Percentiles rank a stretch among this genome's conserved stretches.
Conservation (phyloP, 2,113 vertebrate genomes). For the Australoheros scitulus region DNA sequence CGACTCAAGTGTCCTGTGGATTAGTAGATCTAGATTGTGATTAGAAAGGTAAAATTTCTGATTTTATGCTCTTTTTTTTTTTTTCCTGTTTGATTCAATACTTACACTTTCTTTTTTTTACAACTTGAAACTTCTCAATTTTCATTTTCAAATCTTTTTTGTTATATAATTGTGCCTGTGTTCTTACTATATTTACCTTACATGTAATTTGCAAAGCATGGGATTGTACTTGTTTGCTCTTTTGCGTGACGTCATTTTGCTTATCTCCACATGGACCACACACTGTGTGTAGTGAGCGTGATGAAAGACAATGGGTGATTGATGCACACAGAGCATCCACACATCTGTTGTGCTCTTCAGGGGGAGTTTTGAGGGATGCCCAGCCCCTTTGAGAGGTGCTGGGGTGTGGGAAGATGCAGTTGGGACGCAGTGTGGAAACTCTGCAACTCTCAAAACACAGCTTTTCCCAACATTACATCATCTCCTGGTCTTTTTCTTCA, state of each 20-base stretch:
- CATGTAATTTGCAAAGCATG: slow-evolving; percentile 15
- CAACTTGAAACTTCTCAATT: background rate
- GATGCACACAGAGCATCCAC: slow-evolving; percentile 61
- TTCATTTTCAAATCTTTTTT: background rate
- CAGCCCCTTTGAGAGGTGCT: slow-evolving; percentile 53
- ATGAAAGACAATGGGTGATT: slow-evolving; percentile 71
- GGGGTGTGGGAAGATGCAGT: slow-evolving; percentile 67
- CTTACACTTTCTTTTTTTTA: background rate
- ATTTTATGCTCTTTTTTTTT: background rate
- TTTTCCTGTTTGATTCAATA: background rate
- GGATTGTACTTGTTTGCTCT: slow-evolving; percentile 30
- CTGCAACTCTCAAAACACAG: slow-evolving; percentile 52
- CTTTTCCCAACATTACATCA: slow-evolving; percentile 74
- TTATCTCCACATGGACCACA: slow-evolving; percentile 64
- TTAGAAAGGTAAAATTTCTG: background rate
- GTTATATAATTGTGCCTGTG: background rate
- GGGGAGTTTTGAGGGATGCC: slow-evolving; percentile 65
- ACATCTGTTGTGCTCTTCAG: slow-evolving; percentile 74
- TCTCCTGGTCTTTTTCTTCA: slow-evolving; percentile 50
- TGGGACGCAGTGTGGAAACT: slow-evolving; percentile 56
- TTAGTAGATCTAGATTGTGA: background rate
- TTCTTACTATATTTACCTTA: slow-evolving; percentile 1
- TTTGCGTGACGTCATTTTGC: slow-evolving; percentile 43
- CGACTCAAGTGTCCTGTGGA: background rate
- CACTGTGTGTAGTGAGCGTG: slow-evolving; percentile 48